A percentile compares a stretch with the other conserved stretches of the same genome.
These are phyloP conservation scores for Drosophila seguyi DNA, from an alignment of 1,140 invertebrate species.

Conservation along the genomic window DNA sequence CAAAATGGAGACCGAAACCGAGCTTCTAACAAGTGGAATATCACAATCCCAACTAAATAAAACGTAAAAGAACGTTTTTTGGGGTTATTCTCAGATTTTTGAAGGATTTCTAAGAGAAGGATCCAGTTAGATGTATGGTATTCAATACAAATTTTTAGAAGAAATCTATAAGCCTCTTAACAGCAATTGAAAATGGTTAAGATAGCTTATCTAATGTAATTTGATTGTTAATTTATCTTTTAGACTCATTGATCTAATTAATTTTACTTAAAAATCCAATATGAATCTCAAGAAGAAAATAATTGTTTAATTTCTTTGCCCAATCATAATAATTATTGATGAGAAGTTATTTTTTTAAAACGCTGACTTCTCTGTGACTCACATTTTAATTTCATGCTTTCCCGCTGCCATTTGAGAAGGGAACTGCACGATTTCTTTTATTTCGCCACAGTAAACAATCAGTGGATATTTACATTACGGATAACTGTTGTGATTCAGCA, in stretches of 20 bases:
- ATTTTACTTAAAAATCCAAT: not conserved
- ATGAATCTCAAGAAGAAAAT: not conserved
- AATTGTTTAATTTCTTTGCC: not conserved
- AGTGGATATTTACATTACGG: conserved; percentile 32
- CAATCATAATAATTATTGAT: not conserved
- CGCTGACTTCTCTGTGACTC: conserved; percentile 23
- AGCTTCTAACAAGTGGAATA: conserved; percentile 3
- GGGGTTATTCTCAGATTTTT: not conserved
- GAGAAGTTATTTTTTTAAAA: conserved; percentile 10
- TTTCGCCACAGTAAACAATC: conserved; percentile 37
- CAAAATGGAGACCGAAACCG: conserved; percentile 17
- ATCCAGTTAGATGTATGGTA: not conserved
- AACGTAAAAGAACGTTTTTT: not conserved
- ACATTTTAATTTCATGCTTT: conserved; percentile 11
- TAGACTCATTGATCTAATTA: not conserved
- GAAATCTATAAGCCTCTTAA: not conserved
- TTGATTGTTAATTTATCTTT: not conserved
- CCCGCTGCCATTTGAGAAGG: conserved; percentile 34
- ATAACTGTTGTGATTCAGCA: conserved; percentile 50
- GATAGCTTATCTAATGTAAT: too few species aligned
- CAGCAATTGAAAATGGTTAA: too few species aligned
- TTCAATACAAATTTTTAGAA: not conserved
- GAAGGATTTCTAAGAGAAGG: not conserved
- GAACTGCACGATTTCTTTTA: conserved; percentile 29
- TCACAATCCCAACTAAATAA: not conserved